Evolutionary conservation across 23 tunicate species (phyloP).

Genomic region (Ascidia mentula): DNA sequence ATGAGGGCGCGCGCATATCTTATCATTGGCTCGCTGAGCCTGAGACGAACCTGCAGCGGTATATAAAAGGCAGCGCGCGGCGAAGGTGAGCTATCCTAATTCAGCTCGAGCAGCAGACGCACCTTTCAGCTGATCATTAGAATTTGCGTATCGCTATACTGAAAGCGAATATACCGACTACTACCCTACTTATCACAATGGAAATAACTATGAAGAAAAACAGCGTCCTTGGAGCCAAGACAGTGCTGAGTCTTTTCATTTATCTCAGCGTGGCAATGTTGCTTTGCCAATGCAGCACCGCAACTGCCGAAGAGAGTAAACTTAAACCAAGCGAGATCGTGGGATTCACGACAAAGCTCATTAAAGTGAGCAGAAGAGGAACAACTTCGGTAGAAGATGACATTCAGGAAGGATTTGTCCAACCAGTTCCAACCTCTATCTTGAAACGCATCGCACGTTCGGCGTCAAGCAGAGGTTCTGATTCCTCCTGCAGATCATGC

Average conservation of each 20-base stretch:
- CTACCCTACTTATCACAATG: too few relatives aligned
- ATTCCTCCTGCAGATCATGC: slow-evolving; percentile 19
- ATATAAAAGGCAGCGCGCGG: not conserved
- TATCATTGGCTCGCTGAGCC: slow-evolving; percentile 1
- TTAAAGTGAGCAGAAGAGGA: not conserved
- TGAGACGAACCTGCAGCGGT: not conserved
- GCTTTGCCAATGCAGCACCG: not conserved
- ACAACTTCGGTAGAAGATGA: not conserved
- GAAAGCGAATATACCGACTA: too few relatives aligned
- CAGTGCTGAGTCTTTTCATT: not conserved
- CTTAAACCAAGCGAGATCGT: not conserved
- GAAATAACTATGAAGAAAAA: not conserved
- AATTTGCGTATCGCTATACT: not conserved
- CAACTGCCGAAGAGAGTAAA: not conserved
- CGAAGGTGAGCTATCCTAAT: not conserved
- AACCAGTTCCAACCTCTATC: not conserved
- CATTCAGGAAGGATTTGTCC: too few relatives aligned
- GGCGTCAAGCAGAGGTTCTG: not conserved
- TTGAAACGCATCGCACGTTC: not conserved
- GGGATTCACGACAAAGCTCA: not conserved
- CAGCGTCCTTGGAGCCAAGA: not conserved
- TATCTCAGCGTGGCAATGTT: not conserved
- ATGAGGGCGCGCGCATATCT: slow-evolving; percentile 10
- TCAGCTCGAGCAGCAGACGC: slow-evolving; percentile 6
- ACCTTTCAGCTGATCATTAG: not conserved